Evolutionary conservation across 2,797 vertebrate species (phyloP).

Genomic region (Ambastaia sidthimunki): DNA sequence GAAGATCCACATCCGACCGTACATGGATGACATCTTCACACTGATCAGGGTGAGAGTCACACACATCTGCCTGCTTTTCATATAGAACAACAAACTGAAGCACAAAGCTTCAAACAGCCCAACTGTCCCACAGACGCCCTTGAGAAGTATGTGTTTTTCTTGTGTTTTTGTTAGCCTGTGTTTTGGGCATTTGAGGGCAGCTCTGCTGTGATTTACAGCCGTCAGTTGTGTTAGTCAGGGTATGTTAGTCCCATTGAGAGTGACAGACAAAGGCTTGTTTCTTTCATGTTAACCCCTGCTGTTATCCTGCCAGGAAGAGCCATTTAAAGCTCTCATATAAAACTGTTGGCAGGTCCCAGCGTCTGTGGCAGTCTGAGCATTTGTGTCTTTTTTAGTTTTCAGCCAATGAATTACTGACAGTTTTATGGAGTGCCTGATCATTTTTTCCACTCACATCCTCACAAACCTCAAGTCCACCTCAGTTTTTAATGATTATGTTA

Average conservation of each 20-base stretch:
- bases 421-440: neutral
- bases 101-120: neutral
- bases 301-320: conserved; percentile 67
- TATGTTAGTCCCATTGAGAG: conserved; percentile 28
- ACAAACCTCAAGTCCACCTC: too few species aligned
- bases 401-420: neutral
- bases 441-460: conserved; percentile 4
- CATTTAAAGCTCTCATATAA: conserved; percentile 65
- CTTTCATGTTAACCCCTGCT: conserved; percentile 16
- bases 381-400: neutral
- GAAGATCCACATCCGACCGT: conserved; percentile 97
- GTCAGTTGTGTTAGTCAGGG: neutral
- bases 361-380: neutral
- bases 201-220: conserved; percentile 48
- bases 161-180: neutral
- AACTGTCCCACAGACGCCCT: too few species aligned
- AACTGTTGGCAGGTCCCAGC: neutral
- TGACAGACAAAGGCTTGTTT: conserved; percentile 71
- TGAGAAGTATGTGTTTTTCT: neutral
- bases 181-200: conserved; percentile 18
- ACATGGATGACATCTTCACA: conserved; percentile 99
- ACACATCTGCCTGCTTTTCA: neutral
- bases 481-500: too few species aligned
- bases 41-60: conserved; percentile 91
- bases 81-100: neutral